Base-by-base conservation (phyloP, 2,797 vertebrate species). In the Sebastes iracundus region DNA sequence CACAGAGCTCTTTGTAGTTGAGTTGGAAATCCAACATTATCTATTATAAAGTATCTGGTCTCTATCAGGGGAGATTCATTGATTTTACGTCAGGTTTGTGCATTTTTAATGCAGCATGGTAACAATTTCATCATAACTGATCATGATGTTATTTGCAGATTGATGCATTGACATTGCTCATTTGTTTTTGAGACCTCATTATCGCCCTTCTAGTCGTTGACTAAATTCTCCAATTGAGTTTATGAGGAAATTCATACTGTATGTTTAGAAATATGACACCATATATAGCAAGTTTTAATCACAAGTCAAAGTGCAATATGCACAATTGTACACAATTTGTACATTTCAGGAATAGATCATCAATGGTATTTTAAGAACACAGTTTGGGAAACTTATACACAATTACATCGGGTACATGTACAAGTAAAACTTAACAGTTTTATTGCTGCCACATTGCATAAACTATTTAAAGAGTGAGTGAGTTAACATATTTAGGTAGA, bases 271-370 rank as follows among this genome's bases (percentile, higher is more conserved):
- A 92, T 72, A 87, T 60, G 68, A 88, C 79, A 81, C 62, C 22
- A 30, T 46, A 46, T 46, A 46, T 46, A 71, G 33, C 67, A 82
- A 71, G 71, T 77, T 87, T 89, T 81, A 89, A 86, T 88, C 72
- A 84, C 69, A 89, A 86, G 74, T 89, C 80, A 80, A 91, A 87
- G 81, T 87, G 80, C 80, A 87, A 84, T 85, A 72, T 82, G 79
- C 81, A 88, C 78, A 79, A 60, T 49, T 70, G 75, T 55, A 83
- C 61, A 86, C 42, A 72, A 61, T 72, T 85, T 80, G 49, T 55
- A 82, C 66, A 89, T 88, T 85, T 85, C 9, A 77, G 25, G 16
- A 80, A 79, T 18, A 83, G 46, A 67, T 75, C 55, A 67, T 71
- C 60, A 69, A 22, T 79, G 32, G 23, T 75, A 77, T 33, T 77